Percentiles rank a stretch among this genome's conserved stretches.
These are phyloP conservation scores for Lampris megalopsis DNA, from an alignment of 2,113 vertebrate genomes.

Conservation along the genomic window DNA sequence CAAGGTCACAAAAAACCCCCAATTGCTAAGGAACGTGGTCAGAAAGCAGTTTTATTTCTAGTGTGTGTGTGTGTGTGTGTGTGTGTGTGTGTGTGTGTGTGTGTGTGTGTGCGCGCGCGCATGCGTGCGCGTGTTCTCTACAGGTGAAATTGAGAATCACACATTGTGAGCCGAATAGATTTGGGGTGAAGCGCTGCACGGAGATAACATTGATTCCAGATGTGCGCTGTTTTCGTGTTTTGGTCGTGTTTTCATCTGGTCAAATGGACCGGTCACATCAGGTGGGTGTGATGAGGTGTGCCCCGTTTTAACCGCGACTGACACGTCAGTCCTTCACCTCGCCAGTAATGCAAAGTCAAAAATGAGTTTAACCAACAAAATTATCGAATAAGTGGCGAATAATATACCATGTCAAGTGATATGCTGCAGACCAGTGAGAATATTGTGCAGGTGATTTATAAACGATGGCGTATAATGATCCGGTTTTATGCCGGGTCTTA, in stretches of 20 bases:
- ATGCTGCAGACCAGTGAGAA: slow-evolving; percentile 31
- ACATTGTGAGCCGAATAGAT: slow-evolving; percentile 37
- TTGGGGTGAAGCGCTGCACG: neutral
- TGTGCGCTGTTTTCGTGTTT: slow-evolving; percentile 16
- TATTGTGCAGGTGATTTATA: slow-evolving; percentile 14
- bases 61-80: slow-evolving; percentile 10
- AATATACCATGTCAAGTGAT: slow-evolving; percentile 52
- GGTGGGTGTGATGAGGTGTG: slow-evolving; percentile 14
- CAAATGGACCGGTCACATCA: slow-evolving; percentile 19
- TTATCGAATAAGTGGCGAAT: slow-evolving; percentile 16
- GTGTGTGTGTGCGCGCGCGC: slow-evolving; percentile 7
- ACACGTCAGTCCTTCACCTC: slow-evolving; percentile 29
- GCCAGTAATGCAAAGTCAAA: slow-evolving; percentile 51
- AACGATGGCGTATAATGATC: slow-evolving; percentile 28
- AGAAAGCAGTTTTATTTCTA: slow-evolving; percentile 55
- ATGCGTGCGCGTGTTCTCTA: slow-evolving; percentile 36
- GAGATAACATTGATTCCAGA: slow-evolving; percentile 23
- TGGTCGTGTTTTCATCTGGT: slow-evolving; percentile 24
- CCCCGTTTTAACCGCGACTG: slow-evolving; percentile 37
- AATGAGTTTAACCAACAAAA: slow-evolving; percentile 37
- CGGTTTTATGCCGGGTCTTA: slow-evolving; percentile 51
- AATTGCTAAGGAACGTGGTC: slow-evolving; percentile 36
- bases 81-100: slow-evolving; percentile 4
- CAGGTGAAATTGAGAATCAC: slow-evolving; percentile 56
- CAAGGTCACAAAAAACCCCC: slow-evolving; percentile 77